phyloP scores from a whole-genome alignment of 2,113 vertebrate genomes.

The Platanista minor region DNA sequence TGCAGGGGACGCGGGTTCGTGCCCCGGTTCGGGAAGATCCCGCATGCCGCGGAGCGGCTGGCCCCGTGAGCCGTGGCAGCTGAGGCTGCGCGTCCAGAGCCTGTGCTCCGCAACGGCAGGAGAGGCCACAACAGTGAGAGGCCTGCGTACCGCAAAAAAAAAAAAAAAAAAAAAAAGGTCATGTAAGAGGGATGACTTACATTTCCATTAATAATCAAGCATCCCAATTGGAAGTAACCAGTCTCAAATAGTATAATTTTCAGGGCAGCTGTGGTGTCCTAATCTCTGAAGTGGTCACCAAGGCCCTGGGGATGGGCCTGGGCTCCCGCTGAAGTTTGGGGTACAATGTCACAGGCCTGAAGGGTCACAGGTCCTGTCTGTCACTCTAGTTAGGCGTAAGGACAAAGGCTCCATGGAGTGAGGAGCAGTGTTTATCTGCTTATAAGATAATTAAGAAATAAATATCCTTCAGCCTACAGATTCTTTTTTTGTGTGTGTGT shows the following conservation, averaged over 20 bases:
- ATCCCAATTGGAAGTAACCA: neutral
- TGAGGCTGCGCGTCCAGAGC: too few relatives aligned
- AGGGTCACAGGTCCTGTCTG: too few relatives aligned
- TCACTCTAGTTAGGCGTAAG: neutral
- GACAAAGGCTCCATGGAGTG: neutral
- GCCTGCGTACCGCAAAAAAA: too few relatives aligned
- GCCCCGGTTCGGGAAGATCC: too few relatives aligned
- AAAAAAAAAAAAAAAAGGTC: too few relatives aligned
- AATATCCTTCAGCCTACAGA: neutral
- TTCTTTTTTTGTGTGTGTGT: too few relatives aligned
- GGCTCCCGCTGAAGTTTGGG: neutral
- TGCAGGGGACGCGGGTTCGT: too few relatives aligned
- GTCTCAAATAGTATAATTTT: neutral
- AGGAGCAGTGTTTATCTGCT: neutral
- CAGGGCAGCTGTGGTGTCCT: neutral
- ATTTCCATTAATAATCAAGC: neutral
- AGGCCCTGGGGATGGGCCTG: neutral
- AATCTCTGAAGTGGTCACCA: neutral
- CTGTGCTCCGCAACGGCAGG: too few relatives aligned
- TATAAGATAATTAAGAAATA: neutral
- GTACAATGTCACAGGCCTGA: neutral
- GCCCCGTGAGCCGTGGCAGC: too few relatives aligned
- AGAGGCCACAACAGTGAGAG: too few relatives aligned
- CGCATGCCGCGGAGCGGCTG: too few relatives aligned
- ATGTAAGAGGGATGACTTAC: neutral